Base-by-base conservation (phyloP, 1,140 invertebrate species). In the Euborellia annulipes region DNA sequence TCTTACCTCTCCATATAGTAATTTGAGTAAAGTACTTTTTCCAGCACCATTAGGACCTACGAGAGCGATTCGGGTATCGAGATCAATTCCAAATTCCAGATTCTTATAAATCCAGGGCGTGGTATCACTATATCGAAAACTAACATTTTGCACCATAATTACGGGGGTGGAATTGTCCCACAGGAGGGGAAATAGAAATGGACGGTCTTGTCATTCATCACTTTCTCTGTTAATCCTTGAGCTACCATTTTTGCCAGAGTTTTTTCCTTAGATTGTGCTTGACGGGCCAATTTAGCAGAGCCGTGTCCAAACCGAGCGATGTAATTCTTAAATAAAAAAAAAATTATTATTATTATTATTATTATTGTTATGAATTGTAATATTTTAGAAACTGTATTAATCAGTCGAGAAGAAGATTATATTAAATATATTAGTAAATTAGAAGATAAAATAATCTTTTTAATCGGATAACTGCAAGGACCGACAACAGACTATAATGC, bases 201-300 rank as follows among this genome's bases (percentile, higher is more conserved):
- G 8, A 97, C 71, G 22, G 72, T 75, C 74, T 93, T 96, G 55
- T 99, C 95, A 50, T 71, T 75, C 0, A 75, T 67, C 0, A 96
- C 90, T 68, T 88, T 92, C 58, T 98, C 92, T 2, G 94, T 98
- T 4, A 98, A 69, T 3, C 95, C 94, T 58, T 87, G 82, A 40
- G 94, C 89, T 6, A 98, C 89, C 95, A 99, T 99, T 68, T 98
- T 98, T 3, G 91, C 92, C 39, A 99, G 63, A 0, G 94, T 98
- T 65, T 99, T 99, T 66, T 99, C 95, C 67, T 98, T 98, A 46
- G 90, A 95, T 65, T 99, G 94, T 37, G 96, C 96, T 63, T 99
- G 96, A 47, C 94, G 71, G 0, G 96, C 96, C 34, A 98, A 64
- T 68, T 99, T 99, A 0, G 94, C 94, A 38, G 87, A 93, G 57